Evolutionary conservation across 2,888 invertebrate species (phyloP).

Genomic region (Catonia carolina): DNA sequence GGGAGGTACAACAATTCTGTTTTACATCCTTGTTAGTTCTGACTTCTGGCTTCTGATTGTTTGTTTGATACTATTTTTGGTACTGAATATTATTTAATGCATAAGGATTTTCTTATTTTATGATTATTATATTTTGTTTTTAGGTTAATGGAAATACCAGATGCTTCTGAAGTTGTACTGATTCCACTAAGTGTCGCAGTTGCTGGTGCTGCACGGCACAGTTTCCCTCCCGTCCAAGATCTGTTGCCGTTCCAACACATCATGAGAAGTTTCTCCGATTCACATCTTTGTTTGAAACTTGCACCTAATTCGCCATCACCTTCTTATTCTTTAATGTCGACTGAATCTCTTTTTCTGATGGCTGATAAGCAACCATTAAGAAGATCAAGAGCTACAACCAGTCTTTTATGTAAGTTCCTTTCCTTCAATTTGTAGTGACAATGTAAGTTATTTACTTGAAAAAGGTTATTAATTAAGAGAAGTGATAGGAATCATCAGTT

Average conservation of each 20-base stretch:
- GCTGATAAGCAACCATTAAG: conserved; percentile 52
- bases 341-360: conserved; percentile 19
- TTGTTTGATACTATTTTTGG: no score
- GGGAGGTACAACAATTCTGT: no score
- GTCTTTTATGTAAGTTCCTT: conserved; percentile 39
- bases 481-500: no score
- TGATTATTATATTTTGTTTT: no score
- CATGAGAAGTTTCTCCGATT: conserved; percentile 67
- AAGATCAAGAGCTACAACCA: conserved; percentile 50
- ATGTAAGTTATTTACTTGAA: no score
- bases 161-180: conserved; percentile 28
- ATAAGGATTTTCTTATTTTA: no score
- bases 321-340: conserved; percentile 21
- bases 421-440: neutral
- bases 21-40: no score
- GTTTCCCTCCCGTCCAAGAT: conserved; percentile 63
- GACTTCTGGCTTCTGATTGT: no score
- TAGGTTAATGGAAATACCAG: conserved; percentile 23
- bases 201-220: conserved; percentile 57
- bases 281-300: conserved; percentile 63
- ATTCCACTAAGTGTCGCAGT: conserved; percentile 28
- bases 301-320: conserved; percentile 44
- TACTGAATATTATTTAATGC: no score
- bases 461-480: no score
- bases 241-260: conserved; percentile 66